Evolutionary conservation across 2,113 vertebrate species (phyloP), one percentile per base, ranked within the genome.

Genomic region (Pipra filicauda): DNA sequence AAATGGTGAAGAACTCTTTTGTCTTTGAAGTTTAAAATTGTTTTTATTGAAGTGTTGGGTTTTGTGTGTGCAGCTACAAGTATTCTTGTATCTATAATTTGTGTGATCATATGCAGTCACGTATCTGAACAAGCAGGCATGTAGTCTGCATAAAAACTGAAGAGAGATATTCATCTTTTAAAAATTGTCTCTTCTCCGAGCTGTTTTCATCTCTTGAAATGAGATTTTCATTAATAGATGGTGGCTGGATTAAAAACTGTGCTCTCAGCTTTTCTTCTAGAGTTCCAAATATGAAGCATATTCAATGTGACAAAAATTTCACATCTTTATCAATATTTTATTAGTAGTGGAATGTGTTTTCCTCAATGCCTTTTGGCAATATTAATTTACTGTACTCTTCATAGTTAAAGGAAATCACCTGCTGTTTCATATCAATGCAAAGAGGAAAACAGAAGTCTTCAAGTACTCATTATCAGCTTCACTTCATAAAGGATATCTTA

Each of bases 251-350:
- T 95, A 95, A 96, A 97, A 67, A 57, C n/a, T 77, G 48, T 7
- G 5, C 6, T 2, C 64, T 83, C 89, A 54, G 64, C 73, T 94
- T 91, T 95, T 71, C 58, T 95, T 88, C 54, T 66, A 37, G 62
- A 62, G 18, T 74, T 78, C 24, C n/a, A 73, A 89, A 86, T 71
- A 41, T 9, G 57, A 95, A 71, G 69, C 74, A 80, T 92, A 93
- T 78, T 93, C 93, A 90, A 96, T 94, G 52, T 48, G 85, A 92
- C 79, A 95, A 95, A 94, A 89, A 90, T 2, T 52, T 83, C 75
- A 77, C 44, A 52, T 71, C 35, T 92, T 88, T 86, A 96, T 97
- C 82, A 97, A 93, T 96, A 96, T 95, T 96, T 96, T 88, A 96
- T 94, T 80, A 95, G 66, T 9, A 81, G 72, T 77, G 64, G 82